Evolutionary conservation across 1,140 invertebrate species (phyloP), one percentile per base, ranked within the genome.

Genomic region (Scaptomyza montana): DNA sequence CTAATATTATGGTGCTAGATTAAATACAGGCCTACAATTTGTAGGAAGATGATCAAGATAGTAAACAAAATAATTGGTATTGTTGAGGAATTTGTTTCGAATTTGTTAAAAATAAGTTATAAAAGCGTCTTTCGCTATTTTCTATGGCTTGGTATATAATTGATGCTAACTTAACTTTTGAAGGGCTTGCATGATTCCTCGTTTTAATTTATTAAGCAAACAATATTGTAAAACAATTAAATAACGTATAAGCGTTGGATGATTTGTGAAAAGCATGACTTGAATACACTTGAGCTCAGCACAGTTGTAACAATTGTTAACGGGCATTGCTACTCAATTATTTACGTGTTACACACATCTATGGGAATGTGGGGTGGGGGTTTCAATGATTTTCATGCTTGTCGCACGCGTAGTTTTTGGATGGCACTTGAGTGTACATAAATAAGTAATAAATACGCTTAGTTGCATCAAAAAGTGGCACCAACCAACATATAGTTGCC

Each of bases 401-500:
- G 30, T 50, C 69, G 49, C 67, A 49, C 80, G 63, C 33, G 59
- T 54, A 68, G 64, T 53, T 68, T 67, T 63, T 56, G 63, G 75
- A 81, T 87, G 74, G 60, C 78, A 78, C 82, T 87, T 81, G 62
- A 55, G 62, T 60, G 67, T 73, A 41, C 73, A 79, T 87, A 89
- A 87, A 87, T 87, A 87, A 87, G 84, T 87, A 87, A 89, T 89
- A 89, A 89, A 87, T 84, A 78, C 79, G 84, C 84, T 87, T 89
- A 87, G 84, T 80, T 87, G 79, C 76, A 89, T 84, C 79, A 89
- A 74, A 84, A 80, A 87, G 82, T 87, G 78, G 70, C 84, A 84
- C 72, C 77, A 79, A 74, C 79, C 84, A 69, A 87, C 89, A 87
- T 89, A 89, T 89, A 89, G 84, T 84, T 77, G 79, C 5, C 73